A percentile compares a stretch with the other conserved stretches of the same genome.
These are phyloP conservation scores for Mesorhabditis spiculigera DNA, from an alignment of 2,888 invertebrate genomes.

Conservation along the genomic window DNA sequence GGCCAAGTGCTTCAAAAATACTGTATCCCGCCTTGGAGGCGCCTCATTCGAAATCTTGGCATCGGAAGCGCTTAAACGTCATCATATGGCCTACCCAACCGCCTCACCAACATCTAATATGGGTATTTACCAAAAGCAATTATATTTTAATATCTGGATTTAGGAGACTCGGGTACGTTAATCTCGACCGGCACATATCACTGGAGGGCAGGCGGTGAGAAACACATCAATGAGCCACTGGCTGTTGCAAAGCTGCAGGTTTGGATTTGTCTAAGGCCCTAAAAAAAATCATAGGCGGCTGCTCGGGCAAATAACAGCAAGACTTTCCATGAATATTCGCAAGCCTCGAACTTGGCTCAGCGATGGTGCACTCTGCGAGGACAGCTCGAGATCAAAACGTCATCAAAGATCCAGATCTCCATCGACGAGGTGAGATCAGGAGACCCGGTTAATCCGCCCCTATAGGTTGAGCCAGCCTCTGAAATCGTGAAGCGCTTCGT, in stretches of 20 bases:
- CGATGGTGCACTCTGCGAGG: constrained; percentile 68
- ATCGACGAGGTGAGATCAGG: constrained; percentile 67
- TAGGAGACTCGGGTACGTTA: constrained; percentile 73
- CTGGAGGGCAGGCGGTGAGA: constrained; percentile 85
- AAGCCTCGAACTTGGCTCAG: constrained; percentile 81
- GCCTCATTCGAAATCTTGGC: constrained; percentile 72
- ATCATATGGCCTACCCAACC: constrained; percentile 52
- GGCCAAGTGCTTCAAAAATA: constrained; percentile 84
- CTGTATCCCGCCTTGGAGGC: constrained; percentile 78
- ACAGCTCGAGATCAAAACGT: constrained; percentile 79
- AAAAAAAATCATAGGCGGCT: constrained; percentile 72
- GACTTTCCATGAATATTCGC: constrained; percentile 80
- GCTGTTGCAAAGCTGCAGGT: constrained; percentile 76
- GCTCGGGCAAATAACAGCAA: constrained; percentile 75
- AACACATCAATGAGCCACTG: constrained; percentile 92
- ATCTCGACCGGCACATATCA: constrained; percentile 89
- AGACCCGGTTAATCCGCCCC: neutral
- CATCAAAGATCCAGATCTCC: constrained; percentile 75
- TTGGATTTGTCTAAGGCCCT: constrained; percentile 9
- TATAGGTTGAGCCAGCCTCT: constrained; percentile 79
- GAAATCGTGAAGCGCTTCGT: constrained; percentile 92
- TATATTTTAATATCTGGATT: constrained; percentile 10
- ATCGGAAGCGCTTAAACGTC: constrained; percentile 52
- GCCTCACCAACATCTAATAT: constrained; percentile 28
- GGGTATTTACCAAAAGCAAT: constrained; percentile 22